phyloP scores from a whole-genome alignment of 2,888 invertebrate genomes.

The Drosophila pullipes region DNA sequence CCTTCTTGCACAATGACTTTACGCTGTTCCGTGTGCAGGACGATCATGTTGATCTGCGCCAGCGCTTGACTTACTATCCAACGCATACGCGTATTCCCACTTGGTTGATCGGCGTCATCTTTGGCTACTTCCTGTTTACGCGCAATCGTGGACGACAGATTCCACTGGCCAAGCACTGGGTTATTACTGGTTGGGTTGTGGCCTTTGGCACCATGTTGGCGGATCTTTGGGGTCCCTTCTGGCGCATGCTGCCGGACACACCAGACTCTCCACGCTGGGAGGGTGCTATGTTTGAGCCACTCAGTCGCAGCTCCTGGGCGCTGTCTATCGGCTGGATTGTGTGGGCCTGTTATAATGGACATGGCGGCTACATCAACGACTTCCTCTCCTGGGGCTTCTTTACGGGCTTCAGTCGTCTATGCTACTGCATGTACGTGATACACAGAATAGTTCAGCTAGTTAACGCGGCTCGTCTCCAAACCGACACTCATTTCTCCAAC shows the following conservation, averaged over 20 bases:
- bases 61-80: slow-evolving; percentile 83
- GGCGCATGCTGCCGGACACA: slow-evolving; percentile 78
- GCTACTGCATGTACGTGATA: slow-evolving; percentile 84
- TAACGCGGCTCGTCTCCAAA: slow-evolving; percentile 79
- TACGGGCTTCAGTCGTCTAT: slow-evolving; percentile 83
- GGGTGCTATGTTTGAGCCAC: slow-evolving; percentile 83
- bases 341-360: slow-evolving; percentile 84
- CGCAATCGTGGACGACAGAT: slow-evolving; percentile 81
- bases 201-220: slow-evolving; percentile 80
- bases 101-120: slow-evolving; percentile 84
- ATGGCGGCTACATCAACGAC: slow-evolving; percentile 83
- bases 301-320: slow-evolving; percentile 83
- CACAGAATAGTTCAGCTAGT: slow-evolving; percentile 84
- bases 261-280: slow-evolving; percentile 77
- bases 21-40: slow-evolving; percentile 83
- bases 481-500: slow-evolving; percentile 82
- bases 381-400: slow-evolving; percentile 84
- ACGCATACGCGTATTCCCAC: slow-evolving; percentile 85
- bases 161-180: slow-evolving; percentile 76
- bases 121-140: slow-evolving; percentile 84
- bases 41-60: slow-evolving; percentile 80
- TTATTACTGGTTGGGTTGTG: slow-evolving; percentile 81
- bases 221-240: slow-evolving; percentile 83
- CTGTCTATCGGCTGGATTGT: slow-evolving; percentile 83
- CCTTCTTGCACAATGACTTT: slow-evolving; percentile 81